phyloP scores from a whole-genome alignment of 2,113 vertebrate species.

The Scopus umbretta region DNA sequence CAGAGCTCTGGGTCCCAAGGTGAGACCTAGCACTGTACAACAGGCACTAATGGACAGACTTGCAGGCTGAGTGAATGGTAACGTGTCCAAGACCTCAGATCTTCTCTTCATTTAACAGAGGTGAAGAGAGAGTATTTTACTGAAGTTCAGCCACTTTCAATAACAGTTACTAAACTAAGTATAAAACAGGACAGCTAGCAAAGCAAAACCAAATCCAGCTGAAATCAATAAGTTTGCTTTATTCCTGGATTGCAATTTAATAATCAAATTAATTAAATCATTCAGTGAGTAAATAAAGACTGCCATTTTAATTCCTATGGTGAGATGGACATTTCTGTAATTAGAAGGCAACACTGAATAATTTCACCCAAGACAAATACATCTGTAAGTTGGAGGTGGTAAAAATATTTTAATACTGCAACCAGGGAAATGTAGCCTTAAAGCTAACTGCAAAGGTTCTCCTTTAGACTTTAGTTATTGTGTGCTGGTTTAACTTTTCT shows the following conservation, averaged over 20 bases:
- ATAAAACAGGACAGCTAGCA: neutral
- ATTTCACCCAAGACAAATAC: neutral
- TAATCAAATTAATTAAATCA: neutral
- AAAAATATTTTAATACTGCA: neutral
- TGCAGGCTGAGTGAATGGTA: neutral
- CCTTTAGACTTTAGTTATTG: neutral
- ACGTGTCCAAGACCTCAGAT: neutral
- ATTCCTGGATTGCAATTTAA: neutral
- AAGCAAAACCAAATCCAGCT: neutral
- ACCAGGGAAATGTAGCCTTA: neutral
- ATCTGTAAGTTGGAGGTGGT: neutral
- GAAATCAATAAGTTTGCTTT: neutral
- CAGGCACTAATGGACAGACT: neutral
- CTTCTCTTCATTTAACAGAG: neutral
- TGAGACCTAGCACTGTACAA: neutral
- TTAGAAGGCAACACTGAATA: neutral
- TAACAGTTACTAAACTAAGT: neutral
- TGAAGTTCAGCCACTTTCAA: neutral
- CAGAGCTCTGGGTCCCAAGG: neutral
- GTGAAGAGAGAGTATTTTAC: neutral
- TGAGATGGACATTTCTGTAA: neutral
- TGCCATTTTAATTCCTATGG: neutral
- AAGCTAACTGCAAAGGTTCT: neutral
- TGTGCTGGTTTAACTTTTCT: neutral
- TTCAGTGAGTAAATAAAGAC: neutral